Evolutionary conservation across 2,888 invertebrate genomes (phyloP), one percentile per base, ranked within the genome.

Genomic region (Fragum fragum): DNA sequence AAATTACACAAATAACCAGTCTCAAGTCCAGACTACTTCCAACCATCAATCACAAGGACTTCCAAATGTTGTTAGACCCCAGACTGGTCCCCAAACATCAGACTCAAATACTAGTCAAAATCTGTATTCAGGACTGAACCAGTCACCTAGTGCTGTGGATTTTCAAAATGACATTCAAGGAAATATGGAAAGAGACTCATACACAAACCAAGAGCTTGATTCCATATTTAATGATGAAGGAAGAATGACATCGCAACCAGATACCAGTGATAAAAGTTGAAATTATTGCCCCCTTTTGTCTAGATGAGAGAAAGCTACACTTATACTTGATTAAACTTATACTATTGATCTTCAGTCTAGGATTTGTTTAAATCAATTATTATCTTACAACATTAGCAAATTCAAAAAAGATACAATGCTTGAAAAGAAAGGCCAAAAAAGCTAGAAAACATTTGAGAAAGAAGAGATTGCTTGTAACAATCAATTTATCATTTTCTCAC

Each of bases 91-190:
- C 16, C 32, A 36, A 36, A 36, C 9, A 6, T 36, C 32, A 36
- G 32, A 36, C 32, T 70, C 26, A 52, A 61, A 28, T 26, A 61
- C 59, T 14, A 63, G 63, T 63, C 63, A 63, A 63, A 63, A 16
- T 6, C 18, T 18, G 5, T 9, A 63, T 21, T 32, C 63, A 18
- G 32, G n/a, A 32, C 16, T 83, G 16, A 47, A 59, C 18, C 83
- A 76, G 63, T 77, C 83, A 29, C 75, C 39, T 29, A 84, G 83
- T 80, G 83, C 83, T 75, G 5, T 84, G 9, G 78, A 80, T 61
- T 72, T 84, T n/a, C 73, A 78, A 57, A 78, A 68, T 18, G 80
- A 84, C 39, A 52, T 68, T n/a, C 76, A 76, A 70, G 29, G 21
- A 36, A 36, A 36, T n/a, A 70, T 29, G 75, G 39, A 26, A 70